Base-by-base conservation (phyloP, 2,113 vertebrate species). In the Dryoscopus gambensis region DNA sequence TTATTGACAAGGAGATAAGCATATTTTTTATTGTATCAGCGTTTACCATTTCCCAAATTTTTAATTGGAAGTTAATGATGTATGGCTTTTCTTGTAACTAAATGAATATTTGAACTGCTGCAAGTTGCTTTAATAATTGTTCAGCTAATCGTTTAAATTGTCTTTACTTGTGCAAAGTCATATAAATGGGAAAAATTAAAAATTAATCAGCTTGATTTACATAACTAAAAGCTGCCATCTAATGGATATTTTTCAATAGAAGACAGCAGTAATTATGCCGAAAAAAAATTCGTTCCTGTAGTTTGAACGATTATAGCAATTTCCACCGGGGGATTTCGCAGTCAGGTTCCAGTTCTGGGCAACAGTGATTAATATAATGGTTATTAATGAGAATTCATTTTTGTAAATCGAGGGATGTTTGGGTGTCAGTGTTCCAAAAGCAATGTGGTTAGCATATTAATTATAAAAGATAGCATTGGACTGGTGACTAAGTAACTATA, bases 241-340 rank as follows among this genome's bases (percentile, higher is more conserved):
- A 99, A 99, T 98, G 98, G 98, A 98, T 98, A 99, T 99, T 99
- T 99, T 99, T 99, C 99, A 99, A 98, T 98, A 98, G 98, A 98
- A 98, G 98, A 98, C 99, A 99, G 98, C 98, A 99, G 98, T 99
- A 99, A 99, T 99, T 99, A 99, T 98, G 97, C 97, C 65, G 70
- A 98, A 98, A 98, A 99, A 99, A 98, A 98, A 98, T 98, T 98
- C 98, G 89, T 98, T 98, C 98, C 98, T 95, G 98, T 98, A 99
- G 98, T 99, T 99, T 99, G 98, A 98, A 99, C 98, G 98, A 99
- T 99, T 99, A 99, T 98, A 99, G 98, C 98, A 99, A 99, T 99
- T 99, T 99, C 99, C 98, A 99, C 99, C 97, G 97, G 98, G 99
- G 99, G 99, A 99, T 98, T 99, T 99, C 98, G 77, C 99, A 99